Conservation (phyloP, 2,113 vertebrate genomes). For the Epinephelus moara region DNA sequence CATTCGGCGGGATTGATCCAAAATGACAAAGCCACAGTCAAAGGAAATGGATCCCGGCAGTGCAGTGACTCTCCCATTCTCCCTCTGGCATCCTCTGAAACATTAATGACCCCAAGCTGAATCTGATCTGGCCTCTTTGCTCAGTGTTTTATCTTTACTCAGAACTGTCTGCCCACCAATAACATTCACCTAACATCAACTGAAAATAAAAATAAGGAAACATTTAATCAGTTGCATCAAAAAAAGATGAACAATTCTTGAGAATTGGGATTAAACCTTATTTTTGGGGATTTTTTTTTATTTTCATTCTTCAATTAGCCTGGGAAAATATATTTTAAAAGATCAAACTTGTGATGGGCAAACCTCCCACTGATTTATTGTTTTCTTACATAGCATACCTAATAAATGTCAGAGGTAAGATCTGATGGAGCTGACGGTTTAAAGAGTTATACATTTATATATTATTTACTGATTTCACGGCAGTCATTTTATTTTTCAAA, state of each 20-base stretch:
- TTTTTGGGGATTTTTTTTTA: no score
- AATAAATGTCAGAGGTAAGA: no score
- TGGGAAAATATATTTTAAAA: no score
- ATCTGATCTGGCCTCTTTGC: slow-evolving; percentile 81
- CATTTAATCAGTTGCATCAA: background rate
- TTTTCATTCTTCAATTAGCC: no score
- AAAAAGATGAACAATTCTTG: background rate
- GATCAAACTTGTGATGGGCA: no score
- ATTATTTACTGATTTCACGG: no score
- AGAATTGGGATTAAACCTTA: no score
- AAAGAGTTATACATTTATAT: no score
- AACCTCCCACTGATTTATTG: no score
- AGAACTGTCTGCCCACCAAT: slow-evolving; percentile 11
- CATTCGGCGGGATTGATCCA: slow-evolving; percentile 46
- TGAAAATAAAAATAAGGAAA: background rate
- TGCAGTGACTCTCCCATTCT: slow-evolving; percentile 72
- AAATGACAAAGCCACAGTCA: slow-evolving; percentile 63
- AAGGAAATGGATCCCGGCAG: slow-evolving; percentile 78
- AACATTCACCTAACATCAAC: slow-evolving; percentile 1
- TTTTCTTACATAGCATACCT: no score
- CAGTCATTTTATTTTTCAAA: no score
- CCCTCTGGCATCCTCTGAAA: slow-evolving; percentile 84
- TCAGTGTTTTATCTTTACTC: slow-evolving; percentile 54
- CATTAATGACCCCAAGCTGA: slow-evolving; percentile 84
- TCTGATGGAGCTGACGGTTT: no score